phyloP scores from a whole-genome alignment of 2,797 vertebrate species.

The Lacerta bilineata region DNA sequence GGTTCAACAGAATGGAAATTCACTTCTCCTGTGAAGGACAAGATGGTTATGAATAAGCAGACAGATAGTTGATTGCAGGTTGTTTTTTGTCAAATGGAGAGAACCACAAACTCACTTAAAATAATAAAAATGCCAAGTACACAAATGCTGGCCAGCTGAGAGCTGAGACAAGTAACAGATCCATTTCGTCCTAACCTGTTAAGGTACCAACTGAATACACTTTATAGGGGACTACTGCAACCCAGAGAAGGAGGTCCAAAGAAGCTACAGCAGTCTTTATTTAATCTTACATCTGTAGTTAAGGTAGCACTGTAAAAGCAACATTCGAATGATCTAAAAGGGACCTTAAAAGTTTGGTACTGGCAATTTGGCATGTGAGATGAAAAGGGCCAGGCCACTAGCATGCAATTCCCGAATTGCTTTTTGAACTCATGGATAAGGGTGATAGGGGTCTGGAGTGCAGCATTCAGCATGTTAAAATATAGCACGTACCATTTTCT shows the following conservation, averaged over 20 bases:
- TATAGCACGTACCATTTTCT: slow-evolving; percentile 85
- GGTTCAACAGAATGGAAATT: slow-evolving; percentile 97
- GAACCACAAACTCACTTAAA: not conserved
- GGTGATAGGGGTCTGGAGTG: not conserved
- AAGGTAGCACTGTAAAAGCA: fast-evolving
- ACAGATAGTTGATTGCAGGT: not conserved
- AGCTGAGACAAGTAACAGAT: not conserved
- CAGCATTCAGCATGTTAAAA: not conserved
- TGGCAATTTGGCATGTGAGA: not conserved
- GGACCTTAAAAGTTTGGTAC: too few relatives aligned
- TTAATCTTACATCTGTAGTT: slow-evolving; percentile 26
- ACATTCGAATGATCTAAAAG: not conserved
- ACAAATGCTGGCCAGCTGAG: not conserved
- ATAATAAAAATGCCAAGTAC: not conserved
- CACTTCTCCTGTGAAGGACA: slow-evolving; percentile 84
- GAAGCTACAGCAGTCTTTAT: fast-evolving
- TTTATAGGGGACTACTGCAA: not conserved
- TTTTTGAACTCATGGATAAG: not conserved
- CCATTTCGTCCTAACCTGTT: not conserved
- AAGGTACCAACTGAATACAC: not conserved
- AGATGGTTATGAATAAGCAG: not conserved
- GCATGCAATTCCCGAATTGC: too few relatives aligned
- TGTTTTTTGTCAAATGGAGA: not conserved
- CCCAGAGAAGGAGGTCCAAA: too few relatives aligned
- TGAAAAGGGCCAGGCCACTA: not conserved